Percentiles rank a stretch among this genome's conserved stretches.
Evolutionary conservation across 2,888 invertebrate genomes (phyloP).

Genomic region (Frankliniella intonsa): DNA sequence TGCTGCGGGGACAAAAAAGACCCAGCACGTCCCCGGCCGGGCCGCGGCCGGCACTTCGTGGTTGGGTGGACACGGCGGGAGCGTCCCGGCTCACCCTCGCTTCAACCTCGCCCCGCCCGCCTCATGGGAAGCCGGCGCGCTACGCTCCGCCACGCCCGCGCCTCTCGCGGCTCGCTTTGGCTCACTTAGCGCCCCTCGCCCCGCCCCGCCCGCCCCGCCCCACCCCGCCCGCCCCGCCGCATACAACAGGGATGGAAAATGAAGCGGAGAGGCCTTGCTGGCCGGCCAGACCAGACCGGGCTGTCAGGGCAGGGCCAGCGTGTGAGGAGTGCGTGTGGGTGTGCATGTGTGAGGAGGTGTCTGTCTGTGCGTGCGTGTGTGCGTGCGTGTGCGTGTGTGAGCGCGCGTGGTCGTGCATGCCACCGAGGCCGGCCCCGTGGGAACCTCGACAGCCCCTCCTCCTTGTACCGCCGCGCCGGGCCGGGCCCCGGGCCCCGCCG

Average conservation of each 20-base stretch:
- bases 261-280: not conserved
- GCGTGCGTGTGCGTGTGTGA: not conserved
- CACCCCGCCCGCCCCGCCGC: too few relatives aligned
- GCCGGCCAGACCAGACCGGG: not conserved
- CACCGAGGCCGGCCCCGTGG: slow-evolving; percentile 3
- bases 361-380: not conserved
- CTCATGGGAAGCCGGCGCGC: too few relatives aligned
- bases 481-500: not conserved
- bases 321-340: not conserved
- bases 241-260: not conserved
- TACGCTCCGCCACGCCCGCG: too few relatives aligned
- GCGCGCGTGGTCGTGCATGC: slow-evolving; percentile 10
- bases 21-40: too few relatives aligned
- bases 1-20: too few relatives aligned
- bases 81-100: too few relatives aligned
- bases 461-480: not conserved
- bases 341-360: not conserved
- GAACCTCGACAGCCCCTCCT: not conserved
- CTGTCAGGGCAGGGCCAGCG: not conserved
- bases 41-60: too few relatives aligned
- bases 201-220: too few relatives aligned
- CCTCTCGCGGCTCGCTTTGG: not conserved
- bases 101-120: too few relatives aligned
- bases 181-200: not conserved
- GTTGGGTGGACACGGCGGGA: too few relatives aligned